Evolutionary conservation across 53 echinoderm and acorn worm species (phyloP).

Genomic region (Mesocentrotus franciscanus): DNA sequence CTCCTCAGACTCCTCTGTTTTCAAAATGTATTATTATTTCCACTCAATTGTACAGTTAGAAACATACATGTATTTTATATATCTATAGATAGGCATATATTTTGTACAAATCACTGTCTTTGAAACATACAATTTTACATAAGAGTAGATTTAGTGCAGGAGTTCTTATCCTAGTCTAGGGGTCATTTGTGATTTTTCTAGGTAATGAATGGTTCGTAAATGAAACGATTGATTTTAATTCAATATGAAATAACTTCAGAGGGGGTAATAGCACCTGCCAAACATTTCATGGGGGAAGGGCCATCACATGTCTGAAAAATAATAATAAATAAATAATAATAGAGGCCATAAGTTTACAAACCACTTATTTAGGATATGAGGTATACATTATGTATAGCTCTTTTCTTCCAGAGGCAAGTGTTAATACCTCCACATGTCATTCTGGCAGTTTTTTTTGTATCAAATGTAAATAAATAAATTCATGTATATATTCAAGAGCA

Average conservation of each 20-base stretch:
- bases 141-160: not conserved
- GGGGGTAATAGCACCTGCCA: too few species aligned
- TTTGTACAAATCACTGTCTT: constrained; percentile 16
- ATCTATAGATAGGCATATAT: constrained; percentile 12
- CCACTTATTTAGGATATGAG: too few species aligned
- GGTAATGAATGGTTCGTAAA: not conserved
- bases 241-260: not conserved
- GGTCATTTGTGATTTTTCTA: not conserved
- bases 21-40: constrained; percentile 7
- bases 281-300: not conserved
- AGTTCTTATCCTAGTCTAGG: not conserved
- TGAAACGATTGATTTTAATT: not conserved
- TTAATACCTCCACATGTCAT: too few species aligned
- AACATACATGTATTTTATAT: constrained; percentile 5
- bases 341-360: too few species aligned
- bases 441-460: not conserved
- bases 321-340: too few species aligned
- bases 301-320: too few species aligned
- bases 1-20: not conserved
- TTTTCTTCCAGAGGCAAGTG: too few species aligned
- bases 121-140: constrained; percentile 14
- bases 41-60: constrained; percentile 33
- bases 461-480: constrained; percentile 18
- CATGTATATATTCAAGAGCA: not conserved
- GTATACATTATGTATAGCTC: too few species aligned